Base-by-base conservation (phyloP, 1,140 invertebrate species). In the Bathynomus jamesi region DNA sequence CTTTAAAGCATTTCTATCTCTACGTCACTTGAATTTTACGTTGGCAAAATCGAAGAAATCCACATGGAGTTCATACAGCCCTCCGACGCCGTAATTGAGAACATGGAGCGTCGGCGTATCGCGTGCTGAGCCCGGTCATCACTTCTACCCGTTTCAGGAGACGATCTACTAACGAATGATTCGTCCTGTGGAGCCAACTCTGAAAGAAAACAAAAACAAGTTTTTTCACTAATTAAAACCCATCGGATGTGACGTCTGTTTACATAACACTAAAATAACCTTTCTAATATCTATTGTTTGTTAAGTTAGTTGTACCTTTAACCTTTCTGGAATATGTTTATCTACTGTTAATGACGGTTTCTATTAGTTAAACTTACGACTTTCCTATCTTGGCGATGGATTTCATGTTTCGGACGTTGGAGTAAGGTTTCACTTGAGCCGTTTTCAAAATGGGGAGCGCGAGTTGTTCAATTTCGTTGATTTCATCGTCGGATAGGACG, bases 81-180 rank as follows among this genome's bases (percentile, higher is more conserved):
- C 96, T 25, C 95, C 96, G 77, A 98, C 94, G 28, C 96, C 96
- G 83, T 98, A 98, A 84, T 98, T 98, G 69, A 95, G 94, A 65
- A 98, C 93, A 84, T 98, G 92, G 69, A 96, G 84, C 95, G 83
- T 98, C 95, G 0, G 95, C 94, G 0, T 93, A 92, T 4, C 84
- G 83, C 83, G 94, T 87, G 61, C 87, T 88, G 68, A 98, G 83
- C 4, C 90, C 90, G 24, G 93, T 95, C 84, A 97, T 89, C 79
- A 90, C 88, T 17, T 40, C 7, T 8, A 40, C 7, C 7, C 32
- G 32, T 40, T 40, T 40, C 17, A 40, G 7, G 7, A 40, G 7
- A 40, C 17, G 7, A 17, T 17, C 17, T 40, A 40, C 17, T 7
- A 40, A 40, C 32, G 32, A 40, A 8, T 8, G n/a, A n/a, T n/a